Evolutionary conservation across 1,140 invertebrate species (phyloP), one percentile per base, ranked within the genome.

Genomic region (Aphelenchoides besseyi): DNA sequence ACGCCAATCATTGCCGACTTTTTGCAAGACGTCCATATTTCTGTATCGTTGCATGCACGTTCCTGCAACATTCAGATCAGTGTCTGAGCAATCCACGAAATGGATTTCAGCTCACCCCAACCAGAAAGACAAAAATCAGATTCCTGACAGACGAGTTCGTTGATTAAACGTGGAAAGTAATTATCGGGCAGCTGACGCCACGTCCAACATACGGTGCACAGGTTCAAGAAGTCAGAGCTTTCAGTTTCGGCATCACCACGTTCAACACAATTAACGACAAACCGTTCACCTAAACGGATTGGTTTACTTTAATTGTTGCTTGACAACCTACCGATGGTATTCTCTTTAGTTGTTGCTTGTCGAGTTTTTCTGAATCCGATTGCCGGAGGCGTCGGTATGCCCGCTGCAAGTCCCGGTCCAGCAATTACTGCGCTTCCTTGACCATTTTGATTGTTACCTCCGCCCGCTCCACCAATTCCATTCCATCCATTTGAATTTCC

Each of bases 181-280:
- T 77, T 74, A 28, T 68, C 64, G n/a, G 76, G 71, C 8, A 77
- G 61, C 53, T 76, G 68, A 3, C 73, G 68, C 72, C 72, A 74
- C 12, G 72, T 74, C 75, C 75, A 77, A 41, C 75, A 77, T n/a
- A 67, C 71, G 8, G 75, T 77, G 52, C 75, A 77, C 3, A 77
- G 23, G 35, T 78, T 77, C 1, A 77, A 41, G 33, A 59, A 79
- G 23, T 77, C 75, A 9, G 76, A 55, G 1, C 71, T 48, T 8
- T 77, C 75, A 52, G 36, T 74, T 32, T 77, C 75, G n/a, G 68
- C 23, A n/a, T 77, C 75, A 18, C 75, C 75, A 35, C 69, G 52
- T 61, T 77, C 75, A 12, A 77, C 76, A 55, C 75, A 77, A 32
- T 69, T 77, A 55, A 77, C 79, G 1, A 77, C 76, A 54, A 77